These are phyloP conservation scores for Barnardius zonarius DNA, from an alignment of 2,113 vertebrate species.

Conservation along the genomic window DNA sequence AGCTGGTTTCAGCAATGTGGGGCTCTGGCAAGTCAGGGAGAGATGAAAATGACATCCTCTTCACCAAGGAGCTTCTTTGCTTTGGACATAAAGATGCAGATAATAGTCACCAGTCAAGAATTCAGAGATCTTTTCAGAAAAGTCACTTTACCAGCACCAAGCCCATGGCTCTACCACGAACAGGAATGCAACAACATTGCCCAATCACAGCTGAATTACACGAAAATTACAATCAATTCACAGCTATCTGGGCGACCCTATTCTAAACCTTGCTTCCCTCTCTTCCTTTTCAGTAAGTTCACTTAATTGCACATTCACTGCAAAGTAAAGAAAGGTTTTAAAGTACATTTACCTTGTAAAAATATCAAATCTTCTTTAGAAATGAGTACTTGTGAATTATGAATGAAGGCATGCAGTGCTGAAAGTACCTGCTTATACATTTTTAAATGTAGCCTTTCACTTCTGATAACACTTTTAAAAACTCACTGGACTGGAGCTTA, in stretches of 20 bases:
- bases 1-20: background rate
- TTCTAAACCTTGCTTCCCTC: background rate
- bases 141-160: background rate
- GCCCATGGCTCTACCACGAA: background rate
- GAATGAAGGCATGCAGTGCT: constrained; percentile 47
- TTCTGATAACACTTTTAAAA: constrained; percentile 40
- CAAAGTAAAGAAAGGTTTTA: constrained; percentile 58
- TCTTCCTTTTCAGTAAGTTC: background rate
- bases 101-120: background rate
- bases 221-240: background rate
- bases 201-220: background rate
- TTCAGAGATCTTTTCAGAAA: background rate
- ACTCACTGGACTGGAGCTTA: background rate
- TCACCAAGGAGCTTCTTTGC: background rate
- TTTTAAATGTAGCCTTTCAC: constrained; percentile 62
- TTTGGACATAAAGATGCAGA: background rate
- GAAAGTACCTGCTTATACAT: constrained; percentile 60
- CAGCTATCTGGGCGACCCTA: background rate
- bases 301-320: constrained; percentile 22
- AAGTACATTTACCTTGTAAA: constrained; percentile 61
- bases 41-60: background rate
- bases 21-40: accelerated
- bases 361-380: constrained; percentile 50
- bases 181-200: background rate
- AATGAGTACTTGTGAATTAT: constrained; percentile 56